Evolutionary conservation across 1,140 invertebrate genomes (phyloP).

Genomic region (Cardiocondyla obscurior): DNA sequence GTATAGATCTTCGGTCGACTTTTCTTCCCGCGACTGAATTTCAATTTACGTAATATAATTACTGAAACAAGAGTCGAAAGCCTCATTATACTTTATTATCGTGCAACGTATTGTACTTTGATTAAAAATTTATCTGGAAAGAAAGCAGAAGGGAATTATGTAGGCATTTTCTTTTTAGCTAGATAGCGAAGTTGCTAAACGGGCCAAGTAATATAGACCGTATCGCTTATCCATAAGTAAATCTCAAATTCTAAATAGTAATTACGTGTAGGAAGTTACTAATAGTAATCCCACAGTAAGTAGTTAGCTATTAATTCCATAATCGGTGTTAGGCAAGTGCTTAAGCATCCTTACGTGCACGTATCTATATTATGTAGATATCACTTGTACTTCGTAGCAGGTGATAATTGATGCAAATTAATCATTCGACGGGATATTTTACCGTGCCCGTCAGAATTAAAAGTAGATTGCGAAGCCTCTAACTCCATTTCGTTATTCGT

Average conservation of each 20-base stretch:
- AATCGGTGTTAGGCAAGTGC: slow-evolving; percentile 34
- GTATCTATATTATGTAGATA: neutral
- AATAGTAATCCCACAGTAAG: slow-evolving; percentile 40
- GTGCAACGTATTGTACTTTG: neutral
- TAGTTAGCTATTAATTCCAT: slow-evolving; percentile 29
- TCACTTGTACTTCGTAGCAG: neutral
- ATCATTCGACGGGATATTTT: too few relatives aligned
- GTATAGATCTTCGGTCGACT: neutral
- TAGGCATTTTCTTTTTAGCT: slow-evolving; percentile 9
- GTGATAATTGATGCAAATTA: neutral
- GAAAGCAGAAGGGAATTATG: slow-evolving; percentile 38
- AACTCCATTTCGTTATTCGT: neutral
- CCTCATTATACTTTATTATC: neutral
- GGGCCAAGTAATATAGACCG: neutral
- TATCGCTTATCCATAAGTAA: slow-evolving; percentile 5
- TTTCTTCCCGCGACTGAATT: too few relatives aligned
- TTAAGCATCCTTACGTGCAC: slow-evolving; percentile 8
- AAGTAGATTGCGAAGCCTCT: neutral
- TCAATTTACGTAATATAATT: neutral
- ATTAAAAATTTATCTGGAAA: neutral
- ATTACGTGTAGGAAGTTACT: slow-evolving; percentile 38
- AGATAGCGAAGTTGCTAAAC: slow-evolving; percentile 14
- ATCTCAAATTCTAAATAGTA: neutral
- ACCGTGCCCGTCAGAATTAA: neutral
- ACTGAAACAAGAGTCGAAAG: neutral